Conservation (phyloP, 2,797 vertebrate species). For the Lagodon rhomboides region DNA sequence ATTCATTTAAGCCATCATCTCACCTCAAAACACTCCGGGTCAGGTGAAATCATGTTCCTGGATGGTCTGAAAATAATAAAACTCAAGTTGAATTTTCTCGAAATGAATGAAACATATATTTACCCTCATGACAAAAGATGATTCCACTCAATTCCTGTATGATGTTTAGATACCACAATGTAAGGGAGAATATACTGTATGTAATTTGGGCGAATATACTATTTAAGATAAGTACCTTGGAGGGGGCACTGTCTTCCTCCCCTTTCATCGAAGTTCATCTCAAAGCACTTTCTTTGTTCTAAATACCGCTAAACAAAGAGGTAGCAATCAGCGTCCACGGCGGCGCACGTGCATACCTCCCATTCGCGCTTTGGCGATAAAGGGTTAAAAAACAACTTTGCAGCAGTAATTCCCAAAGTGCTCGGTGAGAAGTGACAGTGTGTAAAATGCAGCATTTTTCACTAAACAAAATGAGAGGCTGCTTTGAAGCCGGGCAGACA, state of each 20-base stretch:
- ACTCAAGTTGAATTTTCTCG: background rate
- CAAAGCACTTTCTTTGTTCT: constrained; percentile 20
- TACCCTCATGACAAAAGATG: too few relatives aligned
- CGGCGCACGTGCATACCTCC: constrained; percentile 1
- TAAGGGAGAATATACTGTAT: background rate
- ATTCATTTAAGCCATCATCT: background rate
- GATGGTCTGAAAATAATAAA: background rate
- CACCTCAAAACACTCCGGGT: background rate
- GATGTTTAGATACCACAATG: background rate
- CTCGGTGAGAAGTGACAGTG: constrained; percentile 52
- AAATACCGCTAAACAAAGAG: constrained; percentile 25
- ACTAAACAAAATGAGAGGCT: constrained; percentile 58
- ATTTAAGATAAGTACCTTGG: background rate
- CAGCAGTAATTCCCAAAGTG: constrained; percentile 29
- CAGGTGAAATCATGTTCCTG: background rate
- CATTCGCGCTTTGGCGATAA: background rate
- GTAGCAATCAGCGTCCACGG: background rate
- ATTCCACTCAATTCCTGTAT: background rate
- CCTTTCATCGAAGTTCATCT: background rate
- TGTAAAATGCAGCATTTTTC: constrained; percentile 56
- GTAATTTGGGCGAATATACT: background rate
- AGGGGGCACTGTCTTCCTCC: background rate
- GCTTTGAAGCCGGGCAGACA: constrained; percentile 71
- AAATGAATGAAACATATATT: too few relatives aligned
- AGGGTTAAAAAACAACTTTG: constrained; percentile 33